Conservation (phyloP, 2,888 invertebrate genomes). For the Ditula angustiorana region DNA sequence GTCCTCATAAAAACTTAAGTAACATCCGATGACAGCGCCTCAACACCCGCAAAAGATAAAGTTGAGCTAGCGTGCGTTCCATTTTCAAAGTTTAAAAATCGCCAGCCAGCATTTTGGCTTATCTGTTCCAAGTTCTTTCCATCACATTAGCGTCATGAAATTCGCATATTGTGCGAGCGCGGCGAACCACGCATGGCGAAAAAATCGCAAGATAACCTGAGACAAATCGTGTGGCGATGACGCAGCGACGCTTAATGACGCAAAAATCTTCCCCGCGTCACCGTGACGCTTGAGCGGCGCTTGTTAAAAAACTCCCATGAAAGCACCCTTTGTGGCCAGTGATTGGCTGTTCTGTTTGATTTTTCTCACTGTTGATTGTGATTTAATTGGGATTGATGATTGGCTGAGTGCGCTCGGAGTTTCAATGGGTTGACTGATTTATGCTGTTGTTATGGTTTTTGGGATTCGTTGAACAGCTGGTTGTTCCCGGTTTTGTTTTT, state of each 20-base stretch:
- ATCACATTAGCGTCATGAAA: slow-evolving; percentile 78
- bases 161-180: slow-evolving; percentile 80
- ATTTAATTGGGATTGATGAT: slow-evolving; percentile 83
- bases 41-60: slow-evolving; percentile 15
- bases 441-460: slow-evolving; percentile 3
- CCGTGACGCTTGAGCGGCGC: slow-evolving; percentile 63
- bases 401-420: slow-evolving; percentile 51
- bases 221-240: slow-evolving; percentile 82
- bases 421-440: slow-evolving; percentile 25
- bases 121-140: slow-evolving; percentile 76
- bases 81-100: slow-evolving; percentile 52
- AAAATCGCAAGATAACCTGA: slow-evolving; percentile 78
- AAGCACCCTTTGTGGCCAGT: slow-evolving; percentile 67
- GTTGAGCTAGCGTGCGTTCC: slow-evolving; percentile 42
- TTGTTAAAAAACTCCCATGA: slow-evolving; percentile 68
- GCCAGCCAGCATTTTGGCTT: slow-evolving; percentile 67
- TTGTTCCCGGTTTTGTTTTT: slow-evolving; percentile 3
- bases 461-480: slow-evolving; percentile 16
- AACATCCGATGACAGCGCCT: not conserved
- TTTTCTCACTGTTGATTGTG: slow-evolving; percentile 76
- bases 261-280: slow-evolving; percentile 73
- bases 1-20: not conserved
- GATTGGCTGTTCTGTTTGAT: slow-evolving; percentile 73
- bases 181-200: slow-evolving; percentile 66
- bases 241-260: slow-evolving; percentile 79